Base-by-base conservation (phyloP, 2,888 invertebrate species). In the Drosophila rellima region DNA sequence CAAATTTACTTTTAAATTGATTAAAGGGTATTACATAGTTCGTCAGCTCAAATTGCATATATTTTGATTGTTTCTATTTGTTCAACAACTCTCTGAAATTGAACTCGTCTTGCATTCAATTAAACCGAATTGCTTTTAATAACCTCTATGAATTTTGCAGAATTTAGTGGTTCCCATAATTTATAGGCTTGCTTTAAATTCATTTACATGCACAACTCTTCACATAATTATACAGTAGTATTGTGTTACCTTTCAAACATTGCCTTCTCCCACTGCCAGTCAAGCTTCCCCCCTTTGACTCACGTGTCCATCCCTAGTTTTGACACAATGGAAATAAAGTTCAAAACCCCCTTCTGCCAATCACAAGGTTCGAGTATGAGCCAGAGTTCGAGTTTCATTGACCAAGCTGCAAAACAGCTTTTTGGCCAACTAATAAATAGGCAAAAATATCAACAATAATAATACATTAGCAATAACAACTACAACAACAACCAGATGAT, bases 351-450 rank as follows among this genome's bases (percentile, higher is more conserved):
- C 65, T 69, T 56, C 64, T 50, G 62, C 52, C 65, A 11, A 57
- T 17, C 42, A 44, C 69, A 67, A 65, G 60, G 76, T 66, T 73
- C 66, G 64, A 44, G 59, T 64, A 26, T 33, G 45, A 63, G 56
- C 40, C 11, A 42, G 61, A 66, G 80, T 70, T 80, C 51, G 61
- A 77, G 84, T 86, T 83, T 72, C 84, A 83, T 81, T 81, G 83
- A 80, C 67, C 78, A 79, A 66, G 77, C 74, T 59, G 39, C 74
- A 69, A 80, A 70, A 82, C 80, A 62, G 59, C 61, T 80, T 65
- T 71, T 68, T 74, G 70, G 82, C 78, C 68, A 82, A 82, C 77
- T 72, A 85, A 78, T 75, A 78, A 72, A 71, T 70, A 55, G 69
- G 63, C 52, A 56, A 50, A 23, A 61, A 52, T 45, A 64, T 37